Base-by-base conservation (phyloP, 2,797 vertebrate genomes). In the Peromyscus attwateri region DNA sequence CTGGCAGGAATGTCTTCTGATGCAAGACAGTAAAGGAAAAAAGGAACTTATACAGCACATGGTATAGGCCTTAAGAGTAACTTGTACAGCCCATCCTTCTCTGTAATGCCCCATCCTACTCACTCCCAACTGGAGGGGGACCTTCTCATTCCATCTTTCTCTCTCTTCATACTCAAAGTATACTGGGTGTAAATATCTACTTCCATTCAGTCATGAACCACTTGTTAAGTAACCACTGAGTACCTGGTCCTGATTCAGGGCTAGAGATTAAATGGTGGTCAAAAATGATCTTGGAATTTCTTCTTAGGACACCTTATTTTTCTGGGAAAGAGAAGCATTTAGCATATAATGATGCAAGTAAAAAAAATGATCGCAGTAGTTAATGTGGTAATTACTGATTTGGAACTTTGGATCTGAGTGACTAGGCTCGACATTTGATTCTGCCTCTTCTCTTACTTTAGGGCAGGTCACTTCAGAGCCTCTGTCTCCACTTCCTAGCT, bases 371-470 rank as follows among this genome's bases (percentile, higher is more conserved):
- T 92, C n/a, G 37, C 13, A 49, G 87, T 8, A 73, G 13, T 17
- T 34, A 85, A 19, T 75, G 2, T 83, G 29, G 23, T 12, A 5
- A 19, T 77, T 93, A 88, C 82, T 55, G 87, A 87, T 82, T 77
- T 90, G 79, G 43, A 9, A 62, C 49, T 95, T 16, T 87, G 40
- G 14, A 52, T 60, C 70, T 66, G 34, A 85, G 16, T 31, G 13
- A 87, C 34, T 60, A 80, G 27, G 37, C 91, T 96, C 60, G 79
- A 64, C 82, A 70, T 96, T 43, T 89, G 71, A n/a, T 79, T 92
- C 52, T 93, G 68, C 9, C 77, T 83, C 70, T 95, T 84, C 66
- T 23, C 68, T 89, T 6, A 73, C 75, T 34, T 49, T 70, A 80
- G 34, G 55, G 2, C 43, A 92, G 87, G 49, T 91, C 60, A 62